These are phyloP conservation scores for Platichthys flesus DNA, from an alignment of 2,113 vertebrate genomes.

Conservation along the genomic window DNA sequence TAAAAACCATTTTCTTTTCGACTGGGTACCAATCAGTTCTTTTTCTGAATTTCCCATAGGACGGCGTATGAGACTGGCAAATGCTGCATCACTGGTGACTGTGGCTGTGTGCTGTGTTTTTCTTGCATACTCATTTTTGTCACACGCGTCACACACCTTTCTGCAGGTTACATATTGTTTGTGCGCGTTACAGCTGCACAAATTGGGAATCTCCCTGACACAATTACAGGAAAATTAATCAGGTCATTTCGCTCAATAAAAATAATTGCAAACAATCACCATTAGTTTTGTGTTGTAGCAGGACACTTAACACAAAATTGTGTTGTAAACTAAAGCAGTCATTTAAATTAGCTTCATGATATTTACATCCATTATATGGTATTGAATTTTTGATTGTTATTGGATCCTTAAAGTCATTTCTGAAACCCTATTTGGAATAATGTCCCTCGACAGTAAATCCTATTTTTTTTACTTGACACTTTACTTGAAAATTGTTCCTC, in stretches of 20 bases:
- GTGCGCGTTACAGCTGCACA: background rate
- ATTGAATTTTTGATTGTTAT: conserved; percentile 34
- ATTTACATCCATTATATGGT: conserved; percentile 44
- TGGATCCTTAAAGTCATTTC: conserved; percentile 27
- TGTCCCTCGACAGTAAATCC: conserved; percentile 1
- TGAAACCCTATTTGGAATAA: conserved; percentile 28
- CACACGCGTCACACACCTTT: conserved; percentile 28
- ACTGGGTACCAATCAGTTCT: conserved; percentile 85
- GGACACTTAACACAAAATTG: conserved; percentile 14
- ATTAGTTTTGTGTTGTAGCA: conserved; percentile 26
- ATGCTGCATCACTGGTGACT: conserved; percentile 53
- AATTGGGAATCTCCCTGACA: conserved; percentile 37
- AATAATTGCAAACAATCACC: conserved; percentile 19
- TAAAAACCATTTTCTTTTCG: conserved; percentile 88
- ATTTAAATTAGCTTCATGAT: conserved; percentile 38
- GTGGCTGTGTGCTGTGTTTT: conserved; percentile 23
- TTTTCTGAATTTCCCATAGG: conserved; percentile 72
- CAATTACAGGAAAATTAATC: conserved; percentile 54
- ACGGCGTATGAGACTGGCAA: conserved; percentile 58
- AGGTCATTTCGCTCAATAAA: conserved; percentile 45
- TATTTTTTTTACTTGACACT: conserved; percentile 7
- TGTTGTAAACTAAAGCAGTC: conserved; percentile 36
- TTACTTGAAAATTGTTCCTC: background rate
- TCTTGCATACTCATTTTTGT: background rate
- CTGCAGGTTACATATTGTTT: conserved; percentile 5